A percentile compares a stretch with the other conserved stretches of the same genome.
These are phyloP conservation scores for Camponotus fellah DNA, from an alignment of 2,888 invertebrate species.

Conservation along the genomic window DNA sequence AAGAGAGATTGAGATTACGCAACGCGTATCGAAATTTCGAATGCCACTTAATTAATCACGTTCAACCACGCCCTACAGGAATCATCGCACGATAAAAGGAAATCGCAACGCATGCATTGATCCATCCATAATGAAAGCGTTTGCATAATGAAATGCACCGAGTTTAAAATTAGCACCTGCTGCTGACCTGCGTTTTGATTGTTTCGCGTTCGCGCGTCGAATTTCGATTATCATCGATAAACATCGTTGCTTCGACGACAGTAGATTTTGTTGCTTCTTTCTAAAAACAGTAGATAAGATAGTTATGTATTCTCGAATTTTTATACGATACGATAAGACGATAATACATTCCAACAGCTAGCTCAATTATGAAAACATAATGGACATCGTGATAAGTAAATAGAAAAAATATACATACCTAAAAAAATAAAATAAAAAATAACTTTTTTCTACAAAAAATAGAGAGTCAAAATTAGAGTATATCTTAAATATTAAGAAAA, in stretches of 20 bases:
- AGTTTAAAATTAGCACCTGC: slow-evolving; percentile 68
- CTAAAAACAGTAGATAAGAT: not conserved
- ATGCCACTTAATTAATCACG: slow-evolving; percentile 32
- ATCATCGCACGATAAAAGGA: slow-evolving; percentile 35
- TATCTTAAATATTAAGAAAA: no score
- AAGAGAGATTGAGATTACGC: not conserved
- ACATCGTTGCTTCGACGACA: not conserved
- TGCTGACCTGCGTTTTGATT: slow-evolving; percentile 69
- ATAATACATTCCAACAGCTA: not conserved
- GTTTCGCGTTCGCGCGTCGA: slow-evolving; percentile 49
- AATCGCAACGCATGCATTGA: slow-evolving; percentile 45
- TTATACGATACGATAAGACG: not conserved
- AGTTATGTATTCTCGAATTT: not conserved
- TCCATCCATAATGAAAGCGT: slow-evolving; percentile 41
- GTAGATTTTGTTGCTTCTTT: not conserved
- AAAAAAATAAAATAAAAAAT: no score
- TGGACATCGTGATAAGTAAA: no score
- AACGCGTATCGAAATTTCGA: not conserved
- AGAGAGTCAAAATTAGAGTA: no score
- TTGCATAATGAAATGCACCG: slow-evolving; percentile 57
- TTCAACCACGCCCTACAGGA: slow-evolving; percentile 38
- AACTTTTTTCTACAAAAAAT: no score
- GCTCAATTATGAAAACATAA: not conserved
- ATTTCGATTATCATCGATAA: slow-evolving; percentile 47
- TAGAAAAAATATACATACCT: no score